Conservation (phyloP, 2,113 vertebrate species). For the Dendropsophus ebraccatus region DNA sequence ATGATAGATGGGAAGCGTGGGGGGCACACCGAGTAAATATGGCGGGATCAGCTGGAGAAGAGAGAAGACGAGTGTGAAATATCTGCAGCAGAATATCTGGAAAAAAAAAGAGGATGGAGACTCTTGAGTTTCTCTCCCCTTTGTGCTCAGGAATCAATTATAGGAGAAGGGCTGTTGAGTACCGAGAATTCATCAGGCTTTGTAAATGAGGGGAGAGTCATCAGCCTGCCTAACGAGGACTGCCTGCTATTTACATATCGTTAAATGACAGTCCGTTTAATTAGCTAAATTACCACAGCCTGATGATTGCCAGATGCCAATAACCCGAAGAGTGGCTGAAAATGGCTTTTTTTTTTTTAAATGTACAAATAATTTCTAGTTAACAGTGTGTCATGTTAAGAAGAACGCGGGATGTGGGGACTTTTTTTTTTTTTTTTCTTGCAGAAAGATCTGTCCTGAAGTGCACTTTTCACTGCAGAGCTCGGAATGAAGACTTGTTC, state of each 20-base stretch:
- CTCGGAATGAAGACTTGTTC: neutral
- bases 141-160: slow-evolving; percentile 54
- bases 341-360: slow-evolving; percentile 52
- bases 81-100: slow-evolving; percentile 22
- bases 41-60: slow-evolving; percentile 38
- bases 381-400: slow-evolving; percentile 32
- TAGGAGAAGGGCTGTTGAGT: slow-evolving; percentile 53
- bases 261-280: slow-evolving; percentile 60
- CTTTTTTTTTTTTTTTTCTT: neutral
- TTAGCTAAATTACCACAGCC: slow-evolving; percentile 55
- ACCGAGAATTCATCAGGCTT: slow-evolving; percentile 55
- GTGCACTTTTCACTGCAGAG: slow-evolving; percentile 31
- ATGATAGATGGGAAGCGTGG: neutral
- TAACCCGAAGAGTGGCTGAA: slow-evolving; percentile 53
- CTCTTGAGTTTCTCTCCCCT: slow-evolving; percentile 28
- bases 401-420: neutral
- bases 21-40: neutral
- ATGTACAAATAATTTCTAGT: slow-evolving; percentile 50
- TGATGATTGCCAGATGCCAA: slow-evolving; percentile 59
- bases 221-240: slow-evolving; percentile 52
- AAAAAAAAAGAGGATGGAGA: neutral
- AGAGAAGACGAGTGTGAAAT: slow-evolving; percentile 33
- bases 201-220: slow-evolving; percentile 58
- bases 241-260: slow-evolving; percentile 59
- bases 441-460: slow-evolving; percentile 30